Conservation (phyloP, 2,888 invertebrate genomes). For the Temnothorax unifasciatus region DNA sequence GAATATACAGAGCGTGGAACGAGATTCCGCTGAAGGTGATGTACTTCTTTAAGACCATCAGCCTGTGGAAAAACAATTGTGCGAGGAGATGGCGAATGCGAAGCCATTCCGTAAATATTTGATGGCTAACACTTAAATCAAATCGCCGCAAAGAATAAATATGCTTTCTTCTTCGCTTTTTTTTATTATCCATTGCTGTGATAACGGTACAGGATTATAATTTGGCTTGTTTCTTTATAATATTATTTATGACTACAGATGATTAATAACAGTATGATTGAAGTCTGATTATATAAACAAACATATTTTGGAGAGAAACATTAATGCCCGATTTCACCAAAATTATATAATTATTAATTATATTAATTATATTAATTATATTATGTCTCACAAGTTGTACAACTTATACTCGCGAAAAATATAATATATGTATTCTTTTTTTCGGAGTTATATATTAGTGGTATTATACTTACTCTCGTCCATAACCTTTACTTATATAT, state of each 20-base stretch:
- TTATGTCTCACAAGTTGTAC: too few species aligned
- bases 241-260: not conserved
- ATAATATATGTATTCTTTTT: too few species aligned
- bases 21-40: not conserved
- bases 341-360: too few species aligned
- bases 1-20: not conserved
- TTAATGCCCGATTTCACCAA: too few species aligned
- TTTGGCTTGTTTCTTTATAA: not conserved
- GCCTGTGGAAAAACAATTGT: constrained; percentile 27
- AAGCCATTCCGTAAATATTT: constrained; percentile 30
- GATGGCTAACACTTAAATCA: constrained; percentile 27
- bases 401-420: too few species aligned
- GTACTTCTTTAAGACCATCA: constrained; percentile 27
- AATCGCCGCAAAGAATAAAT: constrained; percentile 4
- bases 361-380: too few species aligned
- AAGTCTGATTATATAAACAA: too few species aligned
- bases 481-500: not conserved
- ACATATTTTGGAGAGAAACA: too few species aligned
- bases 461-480: too few species aligned
- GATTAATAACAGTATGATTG: not conserved
- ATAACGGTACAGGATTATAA: not conserved
- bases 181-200: not conserved
- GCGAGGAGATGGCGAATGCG: not conserved
- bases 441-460: too few species aligned
- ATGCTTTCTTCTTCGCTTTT: not conserved